Evolutionary conservation across 2,888 invertebrate species (phyloP), one percentile per base, ranked within the genome.

Genomic region (Portevinia maculata): DNA sequence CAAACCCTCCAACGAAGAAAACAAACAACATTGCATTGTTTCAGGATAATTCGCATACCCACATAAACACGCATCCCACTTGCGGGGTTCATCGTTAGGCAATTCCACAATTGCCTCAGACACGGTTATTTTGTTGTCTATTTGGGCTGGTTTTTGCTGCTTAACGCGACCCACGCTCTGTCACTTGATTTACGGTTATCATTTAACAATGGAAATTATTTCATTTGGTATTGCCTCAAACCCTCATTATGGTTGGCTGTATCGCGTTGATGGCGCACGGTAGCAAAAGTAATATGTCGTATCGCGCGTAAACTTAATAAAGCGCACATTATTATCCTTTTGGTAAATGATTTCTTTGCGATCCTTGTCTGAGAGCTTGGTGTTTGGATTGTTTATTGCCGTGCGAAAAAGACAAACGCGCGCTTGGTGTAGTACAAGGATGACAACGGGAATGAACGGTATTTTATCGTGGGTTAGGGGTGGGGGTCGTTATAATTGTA

Each of bases 181-280:
- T 60, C 73, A 84, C 74, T 84, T 84, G 84, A 79, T 84, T 79
- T 79, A 84, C 79, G 59, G 59, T 73, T 84, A 84, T 73, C 84
- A 84, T 79, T 84, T 84, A 84, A 84, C 84, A 84, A 84, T 84
- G 79, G 79, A 84, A 84, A 84, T 84, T 79, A 84, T 84, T 84
- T 84, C 84, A 84, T 84, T 78, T 71, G 83, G 83, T 62, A 15
- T 53, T 34, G 50, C 53, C 52, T 48, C 67, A 17, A 21, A 28
- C 32, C 11, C 21, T 8, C 41, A 2, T 8, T 21, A 28, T 15
- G 30, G 50, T 32, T 15, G 28, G 1, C 28, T 13, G 5, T 4
- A 1, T 15, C 41, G 8, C 17, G 41, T 3, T 41, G n/a, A n/a
- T 15, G 15, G 13, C 5, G 7, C 41, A 34, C 17, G 15, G 17